phyloP scores from a whole-genome alignment of 2,888 invertebrate genomes.

The Spodoptera picta region DNA sequence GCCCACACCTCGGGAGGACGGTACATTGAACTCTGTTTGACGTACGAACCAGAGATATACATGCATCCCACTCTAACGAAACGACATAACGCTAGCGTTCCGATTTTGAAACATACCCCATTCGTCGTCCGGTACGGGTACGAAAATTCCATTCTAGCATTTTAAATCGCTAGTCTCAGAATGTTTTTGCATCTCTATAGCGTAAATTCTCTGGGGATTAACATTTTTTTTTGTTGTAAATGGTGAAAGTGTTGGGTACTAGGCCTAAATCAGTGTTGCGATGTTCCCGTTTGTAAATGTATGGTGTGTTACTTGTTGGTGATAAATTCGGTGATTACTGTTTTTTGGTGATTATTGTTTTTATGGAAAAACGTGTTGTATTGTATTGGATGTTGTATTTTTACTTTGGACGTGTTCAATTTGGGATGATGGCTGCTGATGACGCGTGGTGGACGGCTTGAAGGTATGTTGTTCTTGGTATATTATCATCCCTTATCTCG shows the following conservation, averaged over 20 bases:
- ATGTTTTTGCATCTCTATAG: conserved; percentile 29
- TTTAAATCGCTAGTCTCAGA: conserved; percentile 33
- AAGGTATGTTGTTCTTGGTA: conserved; percentile 3
- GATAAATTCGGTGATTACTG: conserved; percentile 29
- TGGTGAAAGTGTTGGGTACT: conserved; percentile 24
- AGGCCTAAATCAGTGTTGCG: conserved; percentile 53
- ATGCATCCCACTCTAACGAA: conserved; percentile 71
- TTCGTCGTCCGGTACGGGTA: conserved; percentile 53
- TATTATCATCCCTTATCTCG: conserved; percentile 11
- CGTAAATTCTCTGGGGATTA: conserved; percentile 7
- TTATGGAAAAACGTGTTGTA: conserved; percentile 2
- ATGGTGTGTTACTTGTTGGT: conserved; percentile 5
- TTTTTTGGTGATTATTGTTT: conserved; percentile 15
- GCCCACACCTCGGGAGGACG: conserved; percentile 84
- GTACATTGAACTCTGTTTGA: conserved; percentile 82
- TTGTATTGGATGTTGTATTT: conserved; percentile 6
- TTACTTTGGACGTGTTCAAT: neutral
- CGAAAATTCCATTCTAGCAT: conserved; percentile 53
- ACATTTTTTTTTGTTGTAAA: conserved; percentile 4
- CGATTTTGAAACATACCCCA: conserved; percentile 60
- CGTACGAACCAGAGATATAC: conserved; percentile 64
- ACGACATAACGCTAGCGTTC: conserved; percentile 65
- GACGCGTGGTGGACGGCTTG: conserved; percentile 8
- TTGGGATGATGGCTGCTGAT: conserved; percentile 11
- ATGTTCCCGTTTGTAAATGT: conserved; percentile 8